Evolutionary conservation across 1,140 invertebrate species (phyloP).

Genomic region (Tigriopus japonicus): DNA sequence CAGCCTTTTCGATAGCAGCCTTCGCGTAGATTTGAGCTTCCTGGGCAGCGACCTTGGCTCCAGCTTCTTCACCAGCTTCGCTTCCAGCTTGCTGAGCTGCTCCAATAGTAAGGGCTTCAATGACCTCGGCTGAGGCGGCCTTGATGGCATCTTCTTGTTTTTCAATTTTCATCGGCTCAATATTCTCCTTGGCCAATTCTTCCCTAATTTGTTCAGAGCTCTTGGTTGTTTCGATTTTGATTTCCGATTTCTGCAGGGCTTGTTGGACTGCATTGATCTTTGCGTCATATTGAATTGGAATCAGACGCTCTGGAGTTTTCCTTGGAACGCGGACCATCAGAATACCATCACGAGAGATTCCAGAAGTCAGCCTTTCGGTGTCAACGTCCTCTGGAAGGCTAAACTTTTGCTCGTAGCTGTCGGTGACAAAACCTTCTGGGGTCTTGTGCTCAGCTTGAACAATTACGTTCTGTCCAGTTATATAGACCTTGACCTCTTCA

Average conservation of each 20-base stretch:
- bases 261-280: slow-evolving; percentile 7
- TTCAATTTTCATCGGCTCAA: slow-evolving; percentile 11
- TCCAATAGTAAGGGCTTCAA: slow-evolving; percentile 13
- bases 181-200: slow-evolving; percentile 3
- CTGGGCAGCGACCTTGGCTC: background rate
- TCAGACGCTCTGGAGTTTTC: slow-evolving; percentile 4
- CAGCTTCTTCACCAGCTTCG: slow-evolving; percentile 10
- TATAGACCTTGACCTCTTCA: slow-evolving; percentile 12
- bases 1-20: background rate
- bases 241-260: background rate
- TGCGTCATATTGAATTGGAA: slow-evolving; percentile 11
- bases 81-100: slow-evolving; percentile 1
- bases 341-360: slow-evolving; percentile 12
- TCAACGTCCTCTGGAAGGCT: slow-evolving; percentile 13
- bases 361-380: slow-evolving; percentile 2
- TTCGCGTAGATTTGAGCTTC: background rate
- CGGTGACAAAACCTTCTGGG: slow-evolving; percentile 1
- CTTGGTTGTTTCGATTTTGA: background rate
- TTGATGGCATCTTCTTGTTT: slow-evolving; percentile 14
- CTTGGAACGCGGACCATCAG: slow-evolving; percentile 13
- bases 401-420: slow-evolving; percentile 12
- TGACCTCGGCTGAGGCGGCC: slow-evolving; percentile 14
- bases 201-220: background rate
- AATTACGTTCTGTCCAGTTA: background rate
- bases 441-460: slow-evolving; percentile 4